Base-by-base conservation (phyloP, 1,140 invertebrate species). In the Apolygus lucorum region DNA sequence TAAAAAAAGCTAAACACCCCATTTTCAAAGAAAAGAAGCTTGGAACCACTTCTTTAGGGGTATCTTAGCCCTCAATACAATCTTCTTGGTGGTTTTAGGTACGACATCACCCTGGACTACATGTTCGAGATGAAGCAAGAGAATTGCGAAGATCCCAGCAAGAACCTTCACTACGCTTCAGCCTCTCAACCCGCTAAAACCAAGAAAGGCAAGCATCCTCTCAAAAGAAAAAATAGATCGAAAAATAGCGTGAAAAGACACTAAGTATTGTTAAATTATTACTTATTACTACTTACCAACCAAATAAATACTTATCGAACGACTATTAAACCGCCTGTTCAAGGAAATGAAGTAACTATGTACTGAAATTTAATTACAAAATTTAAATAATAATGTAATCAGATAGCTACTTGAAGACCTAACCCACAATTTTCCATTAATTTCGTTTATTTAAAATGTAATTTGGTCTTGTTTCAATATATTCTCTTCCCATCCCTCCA, bases 121-220 rank as follows among this genome's bases (percentile, higher is more conserved):
- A 87, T 92, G 81, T 92, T 92, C 75, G 80, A 87, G 11, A 91
- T 93, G 79, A 81, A 86, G 11, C 91, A 93, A 78, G 82, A 81
- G 1, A 80, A 88, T 67, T 90, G 88, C 72, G 78, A 63, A 26
- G 67, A 72, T 22, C 69, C 73, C 1, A 28, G 70, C 2, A 67
- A 64, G 11, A 68, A 68, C 22, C 59, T 76, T 52, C 73, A 73
- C 29, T 76, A 76, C 62, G 71, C 70, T 52, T 24, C 69, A 4
- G 22, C 42, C n/a, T 17, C 26, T 0, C 28, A 69, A 17, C 68
- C 64, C 26, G 22, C 14, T 13, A 22, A 17, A n/a, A 25, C 27
- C 52, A 67, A 66, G 34, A 70, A 52, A 69, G 14, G n/a, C 2
- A 34, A 68, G 2, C 71, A 72, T 66, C 71, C 71, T n/a, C 52